phyloP scores from a whole-genome alignment of 2,797 vertebrate genomes.

The Leuciscus waleckii region DNA sequence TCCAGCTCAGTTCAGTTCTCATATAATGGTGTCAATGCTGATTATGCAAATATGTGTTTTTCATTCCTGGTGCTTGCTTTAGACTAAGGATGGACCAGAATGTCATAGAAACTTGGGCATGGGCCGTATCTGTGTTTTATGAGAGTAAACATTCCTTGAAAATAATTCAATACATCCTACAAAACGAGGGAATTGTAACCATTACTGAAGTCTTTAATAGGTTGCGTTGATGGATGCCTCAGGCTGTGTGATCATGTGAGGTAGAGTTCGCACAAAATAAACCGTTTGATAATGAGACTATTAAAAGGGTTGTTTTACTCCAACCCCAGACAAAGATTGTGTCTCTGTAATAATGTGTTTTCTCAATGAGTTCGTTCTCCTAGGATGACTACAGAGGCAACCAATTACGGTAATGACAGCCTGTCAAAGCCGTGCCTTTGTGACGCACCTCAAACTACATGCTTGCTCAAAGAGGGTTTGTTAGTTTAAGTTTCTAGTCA shows the following conservation, averaged over 20 bases:
- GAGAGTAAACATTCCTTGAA: neutral
- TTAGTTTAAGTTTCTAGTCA: conserved; percentile 47
- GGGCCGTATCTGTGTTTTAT: neutral
- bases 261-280: conserved; percentile 25
- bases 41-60: neutral
- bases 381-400: conserved; percentile 37
- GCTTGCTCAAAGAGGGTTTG: conserved; percentile 39
- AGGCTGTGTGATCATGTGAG: conserved; percentile 11
- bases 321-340: conserved; percentile 16
- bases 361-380: conserved; percentile 29
- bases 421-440: conserved; percentile 54
- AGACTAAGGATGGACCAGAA: neutral
- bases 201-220: neutral
- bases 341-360: conserved; percentile 31
- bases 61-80: neutral
- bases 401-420: conserved; percentile 51
- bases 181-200: neutral
- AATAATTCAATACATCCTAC: neutral
- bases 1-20: too few relatives aligned
- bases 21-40: too few relatives aligned
- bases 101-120: neutral
- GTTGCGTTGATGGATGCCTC: neutral
- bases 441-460: conserved; percentile 54
- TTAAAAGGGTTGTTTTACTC: conserved; percentile 25
- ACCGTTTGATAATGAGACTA: conserved; percentile 1